These are phyloP conservation scores for Heteronetta atricapilla DNA, from an alignment of 2,113 vertebrate genomes.

Conservation along the genomic window DNA sequence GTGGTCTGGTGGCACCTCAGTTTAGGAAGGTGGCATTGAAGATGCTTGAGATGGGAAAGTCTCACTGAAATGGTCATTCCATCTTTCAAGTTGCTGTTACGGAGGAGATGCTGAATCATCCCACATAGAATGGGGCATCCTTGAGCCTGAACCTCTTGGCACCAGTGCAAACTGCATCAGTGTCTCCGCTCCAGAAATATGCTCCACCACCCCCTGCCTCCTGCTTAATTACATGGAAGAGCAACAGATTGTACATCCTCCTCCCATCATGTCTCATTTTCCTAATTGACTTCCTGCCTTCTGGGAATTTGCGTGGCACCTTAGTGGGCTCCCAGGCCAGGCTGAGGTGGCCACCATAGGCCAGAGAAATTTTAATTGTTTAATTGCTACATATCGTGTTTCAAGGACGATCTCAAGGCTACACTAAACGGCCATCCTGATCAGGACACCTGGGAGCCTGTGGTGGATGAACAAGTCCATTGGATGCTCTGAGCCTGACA, in stretches of 20 bases:
- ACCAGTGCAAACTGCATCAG: background rate
- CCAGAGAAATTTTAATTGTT: background rate
- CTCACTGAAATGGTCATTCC: background rate
- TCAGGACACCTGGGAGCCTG: background rate
- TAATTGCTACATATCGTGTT: background rate
- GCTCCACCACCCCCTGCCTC: background rate
- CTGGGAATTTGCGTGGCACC: background rate
- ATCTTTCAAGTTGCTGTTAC: background rate
- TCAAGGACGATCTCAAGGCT: background rate
- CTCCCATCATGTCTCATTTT: background rate
- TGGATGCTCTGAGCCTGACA: background rate
- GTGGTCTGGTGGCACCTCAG: background rate
- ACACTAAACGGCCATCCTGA: background rate
- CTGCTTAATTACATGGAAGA: background rate
- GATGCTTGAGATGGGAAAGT: background rate
- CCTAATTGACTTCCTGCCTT: background rate
- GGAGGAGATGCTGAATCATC: background rate
- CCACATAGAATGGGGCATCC: background rate
- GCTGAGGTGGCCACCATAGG: background rate
- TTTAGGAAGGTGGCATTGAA: background rate
- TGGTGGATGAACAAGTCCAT: background rate
- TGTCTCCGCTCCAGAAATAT: slow-evolving; percentile 21
- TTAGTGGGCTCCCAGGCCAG: background rate
- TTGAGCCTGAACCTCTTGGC: background rate
- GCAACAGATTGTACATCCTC: background rate